Base-by-base conservation (phyloP, 2,797 vertebrate genomes). In the Macropus fuliginosus region DNA sequence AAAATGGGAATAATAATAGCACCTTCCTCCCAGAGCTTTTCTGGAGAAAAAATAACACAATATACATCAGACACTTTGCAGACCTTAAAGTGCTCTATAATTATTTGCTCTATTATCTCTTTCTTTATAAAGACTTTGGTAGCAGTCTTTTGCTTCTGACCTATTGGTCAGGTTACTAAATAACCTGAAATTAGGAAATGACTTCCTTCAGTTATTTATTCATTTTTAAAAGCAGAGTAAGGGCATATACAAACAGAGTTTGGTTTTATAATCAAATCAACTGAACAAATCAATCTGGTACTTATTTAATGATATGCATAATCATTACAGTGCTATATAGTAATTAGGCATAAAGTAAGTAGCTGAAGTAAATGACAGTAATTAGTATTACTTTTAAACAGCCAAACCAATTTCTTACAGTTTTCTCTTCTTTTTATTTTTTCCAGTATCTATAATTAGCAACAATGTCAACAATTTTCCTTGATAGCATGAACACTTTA, bases 401-500 rank as follows among this genome's bases (percentile, higher is more conserved):
- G n/a, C 59, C 57, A 27, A 54, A 56, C 34, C 91, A 55, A 55
- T 10, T 40, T 9, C 27, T 55, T 5, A 5, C 0, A 29, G 18
- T 90, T 74, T 55, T 14, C 5, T n/a, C 91, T 50, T 40, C 24
- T 21, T 34, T 40, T 29, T 4, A 6, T 59, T 31, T 55, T 34
- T 34, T 29, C 27, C 31, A 24, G 40, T 1, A 46, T 9, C 6
- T 52, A 13, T 31, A 55, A 12, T 21, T 52, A 52, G 24, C 56
- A 18, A 46, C 50, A 34, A 3, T 8, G 54, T n/a, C 31, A 12
- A 5, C 54, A 50, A n/a, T 1, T 3, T 10, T 55, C 66, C 27
- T 52, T 34, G 11, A 52, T 21, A 12, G 24, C 0, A 0, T 3
- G 0, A 8, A 81, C 8, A 1, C 0, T n/a, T 54, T n/a, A 0